These are phyloP conservation scores for Nephrotoma guestfalica DNA, from an alignment of 2,888 invertebrate genomes.

Conservation along the genomic window DNA sequence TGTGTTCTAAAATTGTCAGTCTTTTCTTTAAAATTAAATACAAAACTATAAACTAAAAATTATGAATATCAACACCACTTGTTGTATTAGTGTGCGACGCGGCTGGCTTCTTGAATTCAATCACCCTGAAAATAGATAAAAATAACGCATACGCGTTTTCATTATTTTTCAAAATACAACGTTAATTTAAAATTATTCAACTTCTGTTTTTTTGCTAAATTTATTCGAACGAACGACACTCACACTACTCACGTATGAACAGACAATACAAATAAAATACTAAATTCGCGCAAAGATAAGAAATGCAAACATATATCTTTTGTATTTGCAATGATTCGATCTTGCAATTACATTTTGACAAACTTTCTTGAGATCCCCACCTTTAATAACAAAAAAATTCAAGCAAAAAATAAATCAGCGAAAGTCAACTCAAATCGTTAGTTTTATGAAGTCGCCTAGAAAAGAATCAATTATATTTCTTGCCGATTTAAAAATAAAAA, in stretches of 20 bases:
- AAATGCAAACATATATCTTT: not conserved
- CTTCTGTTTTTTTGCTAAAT: not conserved
- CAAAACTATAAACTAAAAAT: not conserved
- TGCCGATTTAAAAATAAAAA: not conserved
- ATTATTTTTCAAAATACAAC: not conserved
- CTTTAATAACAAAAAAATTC: not conserved
- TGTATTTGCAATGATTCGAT: not conserved
- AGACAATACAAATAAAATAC: not conserved
- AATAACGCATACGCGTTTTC: not conserved
- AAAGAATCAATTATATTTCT: not conserved
- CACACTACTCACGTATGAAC: not conserved
- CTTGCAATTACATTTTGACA: not conserved
- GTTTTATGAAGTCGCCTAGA: not conserved
- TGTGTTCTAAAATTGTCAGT: not conserved
- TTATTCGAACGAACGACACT: not conserved
- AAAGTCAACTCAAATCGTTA: not conserved
- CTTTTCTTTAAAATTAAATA: not conserved
- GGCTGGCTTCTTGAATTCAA: not conserved
- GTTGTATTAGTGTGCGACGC: not conserved
- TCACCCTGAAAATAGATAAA: not conserved
- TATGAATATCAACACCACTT: not conserved
- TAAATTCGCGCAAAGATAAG: not conserved
- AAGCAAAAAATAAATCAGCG: not conserved
- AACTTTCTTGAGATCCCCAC: not conserved
- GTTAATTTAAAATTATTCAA: not conserved